Conservation (phyloP, 2,888 invertebrate species). For the Troides oblongomaculatus region DNA sequence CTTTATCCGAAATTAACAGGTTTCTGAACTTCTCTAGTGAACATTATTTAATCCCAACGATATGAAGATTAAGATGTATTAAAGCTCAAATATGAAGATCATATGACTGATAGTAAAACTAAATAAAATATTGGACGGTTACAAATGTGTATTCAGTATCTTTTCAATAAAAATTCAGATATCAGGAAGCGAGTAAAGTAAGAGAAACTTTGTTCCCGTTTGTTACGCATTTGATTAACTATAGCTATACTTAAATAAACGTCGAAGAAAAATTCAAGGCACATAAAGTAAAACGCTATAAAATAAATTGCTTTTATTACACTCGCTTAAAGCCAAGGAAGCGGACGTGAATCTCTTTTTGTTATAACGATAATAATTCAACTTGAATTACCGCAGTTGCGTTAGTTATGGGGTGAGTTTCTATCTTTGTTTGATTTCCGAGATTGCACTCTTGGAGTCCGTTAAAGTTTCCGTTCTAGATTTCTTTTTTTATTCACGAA, state of each 20-base stretch:
- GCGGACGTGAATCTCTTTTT: slow-evolving; percentile 29
- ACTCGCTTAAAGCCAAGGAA: slow-evolving; percentile 28
- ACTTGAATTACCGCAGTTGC: slow-evolving; percentile 27
- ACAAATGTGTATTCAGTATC: too few species aligned
- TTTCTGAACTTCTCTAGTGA: too few species aligned
- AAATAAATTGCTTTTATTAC: slow-evolving; percentile 30
- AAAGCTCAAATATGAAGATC: too few species aligned
- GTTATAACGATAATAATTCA: slow-evolving; percentile 30
- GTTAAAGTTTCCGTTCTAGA: slow-evolving; percentile 6
- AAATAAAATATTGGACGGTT: too few species aligned
- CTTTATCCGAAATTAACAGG: too few species aligned
- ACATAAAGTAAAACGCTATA: slow-evolving; percentile 28
- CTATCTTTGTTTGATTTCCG: slow-evolving; percentile 27
- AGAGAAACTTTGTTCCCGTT: background rate
- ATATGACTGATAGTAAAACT: too few species aligned
- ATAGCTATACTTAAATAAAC: background rate
- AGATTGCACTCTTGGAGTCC: slow-evolving; percentile 10
- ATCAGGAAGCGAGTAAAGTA: background rate
- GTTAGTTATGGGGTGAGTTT: slow-evolving; percentile 28
- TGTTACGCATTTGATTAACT: background rate
- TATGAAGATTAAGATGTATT: too few species aligned
- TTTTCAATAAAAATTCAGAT: background rate
- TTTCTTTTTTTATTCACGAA: too few species aligned
- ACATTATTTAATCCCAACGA: too few species aligned
- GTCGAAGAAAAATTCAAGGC: slow-evolving; percentile 8